Base-by-base conservation (phyloP, 30 jellyfish, hydroid and myxozoan genomes). In the Hydra vulgaris region DNA sequence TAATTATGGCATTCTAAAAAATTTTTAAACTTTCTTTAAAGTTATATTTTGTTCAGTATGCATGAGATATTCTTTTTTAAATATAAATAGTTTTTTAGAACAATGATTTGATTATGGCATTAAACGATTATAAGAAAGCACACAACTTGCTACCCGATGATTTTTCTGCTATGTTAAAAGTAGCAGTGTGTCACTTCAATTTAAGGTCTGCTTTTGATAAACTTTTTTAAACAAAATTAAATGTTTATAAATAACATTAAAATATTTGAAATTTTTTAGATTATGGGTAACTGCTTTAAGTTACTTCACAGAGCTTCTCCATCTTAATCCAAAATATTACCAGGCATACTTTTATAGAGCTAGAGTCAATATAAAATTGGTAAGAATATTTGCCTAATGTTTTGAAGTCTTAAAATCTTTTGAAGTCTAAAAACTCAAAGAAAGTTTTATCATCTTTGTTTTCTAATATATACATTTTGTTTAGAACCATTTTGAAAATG, bases 101-200 rank as follows among this genome's bases (percentile, higher is more conserved):
- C 18, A 95, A 95, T 8, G 97, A 90, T 68, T 27, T 82, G 70
- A 61, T 85, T 53, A 73, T 90, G 74, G 95, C 97, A 8, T 85
- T 90, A 5, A 95, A 85, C 67, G 97, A 90, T 66, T 90, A 71
- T 76, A 90, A 85, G 71, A 72, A 19, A 17, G 97, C 97, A 1
- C 79, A 87, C 53, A 25, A 25, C 18, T 79, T 85, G 15, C 83
- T 21, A 25, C 97, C 95, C 18, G 53, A 66, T 66, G 61, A 89
- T 19, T 79, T 89, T 18, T 84, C 74, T 56, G 97, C 95, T 19
- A 70, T 90, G 0, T 22, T 72, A n/a, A 82, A 90, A 21, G 81
- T 90, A 78, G 97, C 92, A 19, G 66, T 79, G 73, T 83, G 86
- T 66, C 95, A 90, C 74, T 85, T 90, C 61, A 88, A 82, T 26